phyloP scores from a whole-genome alignment of 2,888 invertebrate genomes.

The Timema cristinae region DNA sequence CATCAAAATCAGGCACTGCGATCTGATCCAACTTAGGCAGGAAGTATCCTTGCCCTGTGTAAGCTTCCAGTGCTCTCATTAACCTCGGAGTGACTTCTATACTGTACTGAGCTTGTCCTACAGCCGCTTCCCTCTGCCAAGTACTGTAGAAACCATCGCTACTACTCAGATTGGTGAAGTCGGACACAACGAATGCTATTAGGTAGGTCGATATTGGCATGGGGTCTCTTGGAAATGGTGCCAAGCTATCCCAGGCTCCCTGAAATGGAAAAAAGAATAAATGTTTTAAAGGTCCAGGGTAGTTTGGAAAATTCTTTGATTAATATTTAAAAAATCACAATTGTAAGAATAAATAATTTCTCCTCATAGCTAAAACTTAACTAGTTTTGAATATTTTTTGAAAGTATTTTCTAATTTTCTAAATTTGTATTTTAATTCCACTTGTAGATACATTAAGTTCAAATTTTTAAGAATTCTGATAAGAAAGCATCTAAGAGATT shows the following conservation, averaged over 20 bases:
- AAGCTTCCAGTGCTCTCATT: background rate
- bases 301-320: too few species aligned
- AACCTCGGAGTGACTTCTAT: background rate
- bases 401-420: too few species aligned
- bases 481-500: too few species aligned
- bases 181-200: background rate
- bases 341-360: too few species aligned
- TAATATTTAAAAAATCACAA: too few species aligned
- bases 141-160: background rate
- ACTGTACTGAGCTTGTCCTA: background rate
- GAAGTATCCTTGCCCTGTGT: background rate
- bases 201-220: slow-evolving; percentile 9
- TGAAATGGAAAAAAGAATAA: too few species aligned
- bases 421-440: too few species aligned
- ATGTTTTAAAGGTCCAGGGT: too few species aligned
- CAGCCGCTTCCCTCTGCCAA: background rate
- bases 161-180: background rate
- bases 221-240: slow-evolving; percentile 6
- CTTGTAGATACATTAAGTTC: too few species aligned
- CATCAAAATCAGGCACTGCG: background rate
- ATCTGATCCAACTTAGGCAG: slow-evolving; percentile 4
- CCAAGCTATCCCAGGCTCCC: background rate
- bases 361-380: too few species aligned
- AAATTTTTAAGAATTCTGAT: too few species aligned
- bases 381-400: too few species aligned